Evolutionary conservation across 2,113 vertebrate species (phyloP).

Genomic region (Aptenodytes forsteri): DNA sequence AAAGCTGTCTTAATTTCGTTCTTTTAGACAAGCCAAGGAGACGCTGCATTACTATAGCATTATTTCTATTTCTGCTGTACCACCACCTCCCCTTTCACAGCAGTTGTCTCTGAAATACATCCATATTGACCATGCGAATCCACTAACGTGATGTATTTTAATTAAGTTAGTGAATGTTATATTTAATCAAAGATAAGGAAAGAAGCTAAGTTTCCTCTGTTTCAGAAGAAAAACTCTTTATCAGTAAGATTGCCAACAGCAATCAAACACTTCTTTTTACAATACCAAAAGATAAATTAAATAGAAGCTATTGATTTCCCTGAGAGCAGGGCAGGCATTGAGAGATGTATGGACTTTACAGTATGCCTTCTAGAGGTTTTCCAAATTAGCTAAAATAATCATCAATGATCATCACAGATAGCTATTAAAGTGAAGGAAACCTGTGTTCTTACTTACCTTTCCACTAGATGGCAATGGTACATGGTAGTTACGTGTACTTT

Average conservation of each 20-base stretch:
- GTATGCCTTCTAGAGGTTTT: not conserved
- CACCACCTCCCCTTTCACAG: not conserved
- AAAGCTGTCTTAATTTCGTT: not conserved
- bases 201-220: not conserved
- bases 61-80: conserved; percentile 8
- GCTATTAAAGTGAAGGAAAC: not conserved
- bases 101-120: not conserved
- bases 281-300: not conserved
- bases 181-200: not conserved
- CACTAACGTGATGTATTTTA: not conserved
- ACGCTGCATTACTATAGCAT: not conserved
- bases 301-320: not conserved
- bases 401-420: not conserved
- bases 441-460: conserved; percentile 57
- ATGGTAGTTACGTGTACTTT: conserved; percentile 17
- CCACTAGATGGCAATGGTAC: conserved; percentile 64
- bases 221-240: not conserved
- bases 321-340: not conserved
- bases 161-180: not conserved
- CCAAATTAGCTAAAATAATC: not conserved
- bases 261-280: not conserved
- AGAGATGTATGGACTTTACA: not conserved
- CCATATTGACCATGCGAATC: not conserved
- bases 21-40: not conserved
- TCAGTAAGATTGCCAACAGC: not conserved